Percentiles rank a stretch among this genome's conserved stretches.
These are phyloP conservation scores for Cephus cinctus DNA, from an alignment of 1,140 invertebrate genomes.

Conservation along the genomic window DNA sequence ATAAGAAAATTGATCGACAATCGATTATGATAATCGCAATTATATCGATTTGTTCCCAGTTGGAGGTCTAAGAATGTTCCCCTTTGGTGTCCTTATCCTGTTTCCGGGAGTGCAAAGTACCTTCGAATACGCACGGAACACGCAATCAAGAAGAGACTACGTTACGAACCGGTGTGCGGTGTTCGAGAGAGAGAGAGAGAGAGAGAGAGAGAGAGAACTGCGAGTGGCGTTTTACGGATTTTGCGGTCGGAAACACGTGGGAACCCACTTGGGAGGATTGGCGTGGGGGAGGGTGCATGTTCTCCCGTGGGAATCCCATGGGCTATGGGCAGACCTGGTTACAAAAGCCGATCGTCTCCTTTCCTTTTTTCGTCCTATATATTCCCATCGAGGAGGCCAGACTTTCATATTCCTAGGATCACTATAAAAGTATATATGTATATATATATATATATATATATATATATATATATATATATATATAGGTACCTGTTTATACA, in stretches of 20 bases:
- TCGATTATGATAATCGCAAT: no score
- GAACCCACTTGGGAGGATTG: slow-evolving; percentile 33
- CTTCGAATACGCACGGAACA: no score
- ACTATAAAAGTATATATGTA: no score
- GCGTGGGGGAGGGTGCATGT: slow-evolving; percentile 23
- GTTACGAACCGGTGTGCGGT: background rate
- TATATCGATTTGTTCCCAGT: no score
- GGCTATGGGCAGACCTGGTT: no score
- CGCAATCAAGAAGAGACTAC: slow-evolving; percentile 5
- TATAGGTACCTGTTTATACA: background rate
- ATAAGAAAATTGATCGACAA: no score
- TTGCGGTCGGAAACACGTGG: slow-evolving; percentile 46
- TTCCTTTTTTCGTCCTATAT: no score
- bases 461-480: background rate
- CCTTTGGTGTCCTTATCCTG: slow-evolving; percentile 26
- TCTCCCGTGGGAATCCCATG: slow-evolving; percentile 10
- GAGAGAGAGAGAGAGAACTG: slow-evolving; percentile 5
- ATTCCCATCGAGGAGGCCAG: no score
- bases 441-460: no score
- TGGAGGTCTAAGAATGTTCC: no score
- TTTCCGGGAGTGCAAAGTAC: slow-evolving; percentile 20
- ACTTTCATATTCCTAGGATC: no score
- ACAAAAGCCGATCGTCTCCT: no score
- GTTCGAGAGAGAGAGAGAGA: background rate
- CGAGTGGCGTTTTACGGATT: slow-evolving; percentile 22